A percentile compares a stretch with the other conserved stretches of the same genome.
phyloP scores from a whole-genome alignment of 2,888 invertebrate species.

The Latheticus oryzae region DNA sequence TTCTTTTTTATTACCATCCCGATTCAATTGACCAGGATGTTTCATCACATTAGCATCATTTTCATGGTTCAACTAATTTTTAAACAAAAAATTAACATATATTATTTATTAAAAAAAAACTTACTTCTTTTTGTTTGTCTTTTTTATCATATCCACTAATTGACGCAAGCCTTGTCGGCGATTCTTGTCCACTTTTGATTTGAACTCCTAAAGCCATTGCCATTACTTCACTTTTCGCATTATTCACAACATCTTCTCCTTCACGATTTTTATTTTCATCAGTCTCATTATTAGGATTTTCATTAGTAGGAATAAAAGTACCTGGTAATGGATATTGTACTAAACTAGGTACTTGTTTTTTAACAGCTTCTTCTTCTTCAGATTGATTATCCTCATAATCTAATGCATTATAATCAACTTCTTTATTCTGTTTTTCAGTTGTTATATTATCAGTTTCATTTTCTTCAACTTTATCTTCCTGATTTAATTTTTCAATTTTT shows the following conservation, averaged over 20 bases:
- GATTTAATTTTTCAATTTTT: constrained; percentile 6
- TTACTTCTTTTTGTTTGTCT: constrained; percentile 44
- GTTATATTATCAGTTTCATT: constrained; percentile 57
- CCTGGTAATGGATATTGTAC: constrained; percentile 64
- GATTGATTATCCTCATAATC: constrained; percentile 73
- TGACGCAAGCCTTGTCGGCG: constrained; percentile 58
- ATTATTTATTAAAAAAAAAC: too few relatives aligned
- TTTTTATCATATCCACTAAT: constrained; percentile 61
- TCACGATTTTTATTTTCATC: not conserved
- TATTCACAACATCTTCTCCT: constrained; percentile 47
- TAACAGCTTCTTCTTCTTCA: constrained; percentile 57
- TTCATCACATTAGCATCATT: constrained; percentile 47
- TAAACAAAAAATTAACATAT: not conserved
- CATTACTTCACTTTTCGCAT: constrained; percentile 66
- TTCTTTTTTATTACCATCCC: constrained; percentile 26
- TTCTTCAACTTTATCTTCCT: constrained; percentile 22
- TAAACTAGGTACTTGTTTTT: constrained; percentile 62
- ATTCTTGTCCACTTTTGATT: constrained; percentile 63
- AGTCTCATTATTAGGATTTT: not conserved
- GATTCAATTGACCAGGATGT: constrained; percentile 48
- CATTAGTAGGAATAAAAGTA: constrained; percentile 51
- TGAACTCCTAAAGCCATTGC: constrained; percentile 70
- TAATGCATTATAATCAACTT: constrained; percentile 77
- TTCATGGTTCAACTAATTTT: constrained; percentile 14
- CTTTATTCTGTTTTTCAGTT: constrained; percentile 47